phyloP scores from a whole-genome alignment of 35 echinoderm and acorn worm species.

The Chiridota heheva region DNA sequence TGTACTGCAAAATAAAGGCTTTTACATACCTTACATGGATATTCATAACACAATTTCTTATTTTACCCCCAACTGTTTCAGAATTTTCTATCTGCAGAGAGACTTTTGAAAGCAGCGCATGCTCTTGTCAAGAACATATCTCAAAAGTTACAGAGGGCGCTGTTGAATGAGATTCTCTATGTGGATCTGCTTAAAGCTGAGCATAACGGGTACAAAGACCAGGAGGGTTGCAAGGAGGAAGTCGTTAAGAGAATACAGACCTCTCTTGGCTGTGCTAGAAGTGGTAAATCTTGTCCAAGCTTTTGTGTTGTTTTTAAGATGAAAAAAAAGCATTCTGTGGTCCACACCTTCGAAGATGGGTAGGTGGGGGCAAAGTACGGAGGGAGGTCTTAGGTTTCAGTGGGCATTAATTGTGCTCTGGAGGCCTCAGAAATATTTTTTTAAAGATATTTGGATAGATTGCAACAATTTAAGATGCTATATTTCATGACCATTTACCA shows the following conservation, averaged over 20 bases:
- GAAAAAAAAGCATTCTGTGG: background rate
- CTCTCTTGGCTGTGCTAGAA: conserved; percentile 63
- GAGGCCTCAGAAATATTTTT: no score
- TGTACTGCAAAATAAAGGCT: no score
- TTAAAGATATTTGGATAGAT: no score
- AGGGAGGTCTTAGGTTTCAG: no score
- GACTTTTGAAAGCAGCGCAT: conserved; percentile 63
- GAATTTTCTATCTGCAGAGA: conserved; percentile 72
- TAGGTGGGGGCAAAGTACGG: no score
- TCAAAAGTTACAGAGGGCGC: conserved; percentile 70
- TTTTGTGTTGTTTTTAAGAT: background rate
- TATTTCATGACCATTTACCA: no score
- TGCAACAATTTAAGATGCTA: no score
- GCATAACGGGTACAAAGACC: conserved; percentile 22
- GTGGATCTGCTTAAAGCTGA: conserved; percentile 69
- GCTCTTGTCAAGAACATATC: conserved; percentile 63
- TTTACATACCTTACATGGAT: no score
- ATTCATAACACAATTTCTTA: no score
- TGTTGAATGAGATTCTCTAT: conserved; percentile 81
- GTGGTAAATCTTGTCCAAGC: conserved; percentile 48
- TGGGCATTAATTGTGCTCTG: no score
- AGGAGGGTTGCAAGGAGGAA: conserved; percentile 24
- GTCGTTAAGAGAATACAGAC: conserved; percentile 60
- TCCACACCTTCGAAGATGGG: no score
- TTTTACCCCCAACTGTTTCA: no score